These are phyloP conservation scores for Psophia crepitans DNA, from an alignment of 2,113 vertebrate genomes.

Conservation along the genomic window DNA sequence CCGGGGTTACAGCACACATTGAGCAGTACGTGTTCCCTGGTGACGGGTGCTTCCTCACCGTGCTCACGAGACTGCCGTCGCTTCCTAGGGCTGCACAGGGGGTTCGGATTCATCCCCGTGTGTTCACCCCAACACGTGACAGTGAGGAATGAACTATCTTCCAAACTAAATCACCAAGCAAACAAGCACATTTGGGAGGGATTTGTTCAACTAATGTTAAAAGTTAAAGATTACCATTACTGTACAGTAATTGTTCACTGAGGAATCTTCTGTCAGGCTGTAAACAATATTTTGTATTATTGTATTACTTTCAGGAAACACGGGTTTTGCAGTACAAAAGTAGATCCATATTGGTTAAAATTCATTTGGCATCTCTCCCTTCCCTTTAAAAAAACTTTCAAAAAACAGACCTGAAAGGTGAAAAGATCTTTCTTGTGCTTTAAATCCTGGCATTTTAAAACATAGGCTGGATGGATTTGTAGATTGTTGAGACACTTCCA, in stretches of 20 bases:
- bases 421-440: background rate
- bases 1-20: background rate
- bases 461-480: background rate
- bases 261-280: background rate
- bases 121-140: background rate
- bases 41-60: background rate
- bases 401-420: background rate
- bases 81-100: background rate
- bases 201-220: background rate
- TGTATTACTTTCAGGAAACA: background rate
- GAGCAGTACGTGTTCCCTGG: background rate
- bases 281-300: background rate
- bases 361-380: background rate
- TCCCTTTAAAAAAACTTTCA: background rate
- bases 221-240: background rate
- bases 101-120: background rate
- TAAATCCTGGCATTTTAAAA: background rate
- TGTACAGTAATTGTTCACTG: background rate
- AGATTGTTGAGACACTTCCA: background rate
- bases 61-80: background rate
- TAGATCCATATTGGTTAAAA: background rate
- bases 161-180: background rate
- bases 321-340: background rate
- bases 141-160: background rate
- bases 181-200: background rate